Conservation (phyloP, 2,113 vertebrate genomes). For the Esox niger region DNA sequence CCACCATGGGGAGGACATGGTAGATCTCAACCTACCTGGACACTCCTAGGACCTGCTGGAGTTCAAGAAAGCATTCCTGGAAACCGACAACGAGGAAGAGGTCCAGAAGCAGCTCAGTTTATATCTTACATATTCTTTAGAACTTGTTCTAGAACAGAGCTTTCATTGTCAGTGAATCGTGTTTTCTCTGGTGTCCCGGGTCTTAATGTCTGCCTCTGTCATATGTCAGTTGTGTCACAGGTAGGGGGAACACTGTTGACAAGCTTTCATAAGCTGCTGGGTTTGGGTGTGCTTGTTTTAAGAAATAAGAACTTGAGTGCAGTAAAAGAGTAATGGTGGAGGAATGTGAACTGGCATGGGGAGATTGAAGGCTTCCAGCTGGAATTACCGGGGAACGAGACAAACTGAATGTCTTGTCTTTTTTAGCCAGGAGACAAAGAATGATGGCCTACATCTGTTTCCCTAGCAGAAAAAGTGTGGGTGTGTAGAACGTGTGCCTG, state of each 20-base stretch:
- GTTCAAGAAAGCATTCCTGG: conserved; percentile 28
- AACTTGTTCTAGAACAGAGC: conserved; percentile 28
- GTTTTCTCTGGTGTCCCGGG: not conserved
- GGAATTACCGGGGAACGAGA: conserved; percentile 34
- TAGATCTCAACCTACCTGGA: conserved; percentile 42
- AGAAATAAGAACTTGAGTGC: conserved; percentile 40
- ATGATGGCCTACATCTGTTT: conserved; percentile 20
- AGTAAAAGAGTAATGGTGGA: conserved; percentile 53
- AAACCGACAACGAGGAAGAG: conserved; percentile 7
- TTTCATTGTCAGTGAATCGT: conserved; percentile 12
- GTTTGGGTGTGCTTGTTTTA: conserved; percentile 51
- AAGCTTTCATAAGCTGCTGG: conserved; percentile 43
- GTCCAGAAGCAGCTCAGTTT: conserved; percentile 2
- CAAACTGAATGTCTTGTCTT: conserved; percentile 10
- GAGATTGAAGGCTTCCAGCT: conserved; percentile 47
- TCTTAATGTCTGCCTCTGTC: conserved; percentile 19
- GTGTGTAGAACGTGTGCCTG: conserved; percentile 12
- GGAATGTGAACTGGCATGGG: conserved; percentile 60
- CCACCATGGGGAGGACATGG: conserved; percentile 26
- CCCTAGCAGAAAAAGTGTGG: conserved; percentile 11
- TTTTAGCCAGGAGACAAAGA: conserved; percentile 22
- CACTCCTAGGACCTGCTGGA: conserved; percentile 38
- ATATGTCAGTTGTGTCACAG: conserved; percentile 25
- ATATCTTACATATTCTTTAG: not conserved
- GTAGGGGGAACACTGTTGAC: conserved; percentile 18